Evolutionary conservation across 2,113 vertebrate species (phyloP).

Genomic region (Nycticebus coucang): DNA sequence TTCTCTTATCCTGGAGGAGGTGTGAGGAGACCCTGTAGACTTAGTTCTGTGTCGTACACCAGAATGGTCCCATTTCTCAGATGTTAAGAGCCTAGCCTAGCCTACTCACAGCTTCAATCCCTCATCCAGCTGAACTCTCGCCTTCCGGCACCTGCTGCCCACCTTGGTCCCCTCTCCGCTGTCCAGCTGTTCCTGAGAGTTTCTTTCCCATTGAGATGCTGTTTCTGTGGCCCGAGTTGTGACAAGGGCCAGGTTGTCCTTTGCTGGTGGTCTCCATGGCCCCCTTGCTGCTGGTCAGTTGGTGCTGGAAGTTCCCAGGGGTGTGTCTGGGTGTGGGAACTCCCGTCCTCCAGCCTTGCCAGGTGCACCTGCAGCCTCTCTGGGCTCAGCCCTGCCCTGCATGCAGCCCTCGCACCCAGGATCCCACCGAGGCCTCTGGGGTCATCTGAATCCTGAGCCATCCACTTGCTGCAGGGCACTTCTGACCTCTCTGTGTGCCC

Average conservation of each 20-base stretch:
- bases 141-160: accelerated
- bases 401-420: accelerated
- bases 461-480: accelerated
- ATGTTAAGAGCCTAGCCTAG: neutral
- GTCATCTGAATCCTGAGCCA: accelerated
- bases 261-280: neutral
- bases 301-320: no score
- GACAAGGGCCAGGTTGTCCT: neutral
- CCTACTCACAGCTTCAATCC: neutral
- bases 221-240: no score
- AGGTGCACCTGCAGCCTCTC: accelerated
- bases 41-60: no score
- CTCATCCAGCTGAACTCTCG: neutral
- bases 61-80: neutral
- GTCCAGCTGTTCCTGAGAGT: neutral
- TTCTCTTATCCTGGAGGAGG: accelerated
- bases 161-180: no score
- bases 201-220: neutral
- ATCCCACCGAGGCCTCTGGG: no score
- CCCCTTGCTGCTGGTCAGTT: neutral
- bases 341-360: neutral
- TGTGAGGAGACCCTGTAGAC: neutral
- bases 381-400: accelerated
- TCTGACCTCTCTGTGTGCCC: neutral
- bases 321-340: no score